These are phyloP conservation scores for Latheticus oryzae DNA, from an alignment of 2,888 invertebrate species.

Conservation along the genomic window DNA sequence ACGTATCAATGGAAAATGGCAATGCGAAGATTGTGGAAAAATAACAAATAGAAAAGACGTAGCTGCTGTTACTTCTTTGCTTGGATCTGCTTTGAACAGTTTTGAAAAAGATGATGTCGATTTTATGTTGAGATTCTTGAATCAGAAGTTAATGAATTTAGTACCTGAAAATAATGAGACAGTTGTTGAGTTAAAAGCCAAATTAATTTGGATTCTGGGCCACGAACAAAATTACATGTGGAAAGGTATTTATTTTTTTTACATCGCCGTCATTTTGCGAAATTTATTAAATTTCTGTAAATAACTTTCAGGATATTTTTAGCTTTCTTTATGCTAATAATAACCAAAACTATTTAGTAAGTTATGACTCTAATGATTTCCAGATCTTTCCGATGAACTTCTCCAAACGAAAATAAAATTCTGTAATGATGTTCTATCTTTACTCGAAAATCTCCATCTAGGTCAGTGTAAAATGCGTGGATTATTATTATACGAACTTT, in stretches of 20 bases:
- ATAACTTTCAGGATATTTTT: conserved; percentile 7
- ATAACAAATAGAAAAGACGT: conserved; percentile 68
- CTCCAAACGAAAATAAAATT: conserved; percentile 71
- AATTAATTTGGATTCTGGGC: conserved; percentile 73
- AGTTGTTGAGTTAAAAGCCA: conserved; percentile 73
- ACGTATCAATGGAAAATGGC: conserved; percentile 68
- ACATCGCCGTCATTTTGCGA: conserved; percentile 16
- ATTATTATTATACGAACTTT: conserved; percentile 60
- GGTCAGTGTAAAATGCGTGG: conserved; percentile 65
- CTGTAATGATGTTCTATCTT: conserved; percentile 71
- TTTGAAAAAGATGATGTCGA: conserved; percentile 67
- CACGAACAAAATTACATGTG: conserved; percentile 69
- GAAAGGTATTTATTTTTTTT: conserved; percentile 70
- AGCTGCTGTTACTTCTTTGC: conserved; percentile 66
- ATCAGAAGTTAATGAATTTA: conserved; percentile 68
- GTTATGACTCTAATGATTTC: too few species aligned
- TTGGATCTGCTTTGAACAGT: conserved; percentile 70
- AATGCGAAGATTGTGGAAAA: conserved; percentile 69
- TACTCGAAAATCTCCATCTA: conserved; percentile 70
- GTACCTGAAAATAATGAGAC: conserved; percentile 73
- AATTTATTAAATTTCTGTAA: conserved; percentile 7
- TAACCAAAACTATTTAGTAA: too few species aligned
- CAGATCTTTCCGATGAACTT: conserved; percentile 72
- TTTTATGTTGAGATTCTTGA: conserved; percentile 70
- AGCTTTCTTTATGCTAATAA: conserved; percentile 15